phyloP scores from a whole-genome alignment of 2,113 vertebrate species.

The Peromyscus polionotus region DNA sequence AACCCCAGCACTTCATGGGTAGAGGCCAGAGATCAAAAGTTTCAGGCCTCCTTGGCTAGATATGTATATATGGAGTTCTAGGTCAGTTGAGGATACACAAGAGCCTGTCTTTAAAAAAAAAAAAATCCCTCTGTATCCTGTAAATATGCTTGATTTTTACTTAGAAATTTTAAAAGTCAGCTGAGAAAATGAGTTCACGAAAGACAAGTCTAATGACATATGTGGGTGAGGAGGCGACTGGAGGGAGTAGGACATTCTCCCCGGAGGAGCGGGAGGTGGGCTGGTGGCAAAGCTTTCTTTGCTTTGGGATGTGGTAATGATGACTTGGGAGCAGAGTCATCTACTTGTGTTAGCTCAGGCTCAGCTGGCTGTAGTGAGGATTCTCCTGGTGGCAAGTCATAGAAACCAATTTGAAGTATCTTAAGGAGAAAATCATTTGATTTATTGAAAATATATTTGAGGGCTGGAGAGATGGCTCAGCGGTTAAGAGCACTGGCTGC shows the following conservation, averaged over 20 bases:
- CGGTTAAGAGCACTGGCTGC: too few relatives aligned
- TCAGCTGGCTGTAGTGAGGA: neutral
- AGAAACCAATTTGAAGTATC: conserved; percentile 46
- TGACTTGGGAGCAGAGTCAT: neutral
- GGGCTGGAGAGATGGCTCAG: too few relatives aligned
- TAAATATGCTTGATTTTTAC: neutral
- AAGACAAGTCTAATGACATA: neutral
- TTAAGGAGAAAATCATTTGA: conserved; percentile 46
- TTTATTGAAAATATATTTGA: conserved; percentile 52
- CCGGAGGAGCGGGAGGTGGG: neutral
- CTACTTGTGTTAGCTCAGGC: neutral
- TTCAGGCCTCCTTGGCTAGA: neutral
- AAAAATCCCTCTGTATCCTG: neutral
- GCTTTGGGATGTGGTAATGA: neutral
- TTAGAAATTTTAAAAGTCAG: neutral
- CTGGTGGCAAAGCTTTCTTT: neutral
- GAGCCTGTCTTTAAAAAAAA: neutral
- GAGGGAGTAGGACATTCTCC: too few relatives aligned
- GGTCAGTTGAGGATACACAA: neutral
- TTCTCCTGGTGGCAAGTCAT: conserved; percentile 45
- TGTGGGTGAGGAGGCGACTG: fast-evolving
- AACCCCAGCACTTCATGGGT: neutral
- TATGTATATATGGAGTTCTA: neutral
- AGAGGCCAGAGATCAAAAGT: too few relatives aligned
- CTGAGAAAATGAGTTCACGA: neutral